Base-by-base conservation (phyloP, 2,113 vertebrate genomes). In the Dolichallabes microphthalmus region DNA sequence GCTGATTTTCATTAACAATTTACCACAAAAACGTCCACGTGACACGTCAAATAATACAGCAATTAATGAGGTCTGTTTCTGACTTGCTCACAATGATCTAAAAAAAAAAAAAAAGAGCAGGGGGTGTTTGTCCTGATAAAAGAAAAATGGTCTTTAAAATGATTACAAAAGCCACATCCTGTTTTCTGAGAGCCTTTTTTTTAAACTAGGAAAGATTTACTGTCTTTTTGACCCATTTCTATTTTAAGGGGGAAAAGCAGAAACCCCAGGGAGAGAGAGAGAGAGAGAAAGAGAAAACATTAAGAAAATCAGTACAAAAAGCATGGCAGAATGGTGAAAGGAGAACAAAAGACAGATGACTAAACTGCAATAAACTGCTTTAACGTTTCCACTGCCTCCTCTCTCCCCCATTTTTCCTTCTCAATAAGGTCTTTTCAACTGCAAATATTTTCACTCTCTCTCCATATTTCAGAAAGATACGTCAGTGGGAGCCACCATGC, bases 151-250 rank as follows among this genome's bases (percentile, higher is more conserved):
- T 30, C 30, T n/a, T 63, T 22, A 27, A 30, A 22, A 57, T 63
- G 10, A 45, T 52, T 50, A 63, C 14, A 76, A 52, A 45, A 64
- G 60, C 9, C 55, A 22, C n/a, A 64, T 52, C 73, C 83, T 77
- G 73, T 61, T 53, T 75, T 64, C 55, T 19, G 22, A 20, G 15
- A 15, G 60, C 73, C 12, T 17, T 20, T 50, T 78, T 79, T 66
- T 45, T 78, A 30, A 45, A 85, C 13, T 6, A 19, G 57, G 74
- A 74, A 30, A 85, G 83, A 85, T 78, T 85, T 78, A 78, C 60
- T 78, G 27, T 53, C 35, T 55, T 61, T 64, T 55, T 32, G 30
- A 6, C 30, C 66, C 2, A 8, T 35, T 35, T 19, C 6, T 69
- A 30, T 68, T 82, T 66, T 52, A 45, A 13, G 7, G 52, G 57